Evolutionary conservation across 1,140 invertebrate genomes (phyloP), one percentile per base, ranked within the genome.

Genomic region (Heterodera schachtii): DNA sequence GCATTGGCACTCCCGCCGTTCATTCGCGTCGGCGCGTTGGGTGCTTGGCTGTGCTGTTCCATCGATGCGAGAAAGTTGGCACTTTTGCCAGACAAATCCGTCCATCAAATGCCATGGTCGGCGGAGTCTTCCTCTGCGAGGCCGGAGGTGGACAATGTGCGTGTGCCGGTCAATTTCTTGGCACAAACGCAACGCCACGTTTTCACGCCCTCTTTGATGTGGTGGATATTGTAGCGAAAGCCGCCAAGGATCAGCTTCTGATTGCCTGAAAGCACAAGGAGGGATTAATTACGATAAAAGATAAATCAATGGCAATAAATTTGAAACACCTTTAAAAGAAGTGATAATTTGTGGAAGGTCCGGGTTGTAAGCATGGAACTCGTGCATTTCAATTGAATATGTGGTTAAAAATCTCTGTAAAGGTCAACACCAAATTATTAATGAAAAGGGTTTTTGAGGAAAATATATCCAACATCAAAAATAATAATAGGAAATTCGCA

Each of bases 111-210:
- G 57, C 57, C 57, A 19, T 64, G 57, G 4, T 11, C 13, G 57
- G 57, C 57, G 57, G 57, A 11, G 57, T 64, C 57, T 19, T 64
- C 57, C 16, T 64, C 57, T 19, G 57, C 57, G 19, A 64, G 5
- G 16, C 57, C 16, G 57, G 57, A 64, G 3, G 57, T 19, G 19
- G 57, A 64, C 11, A 19, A 19, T 13, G 57, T 64, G 31, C 85
- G 21, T 19, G 78, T 73, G 60, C 81, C 80, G 44, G 86, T 86
- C 75, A 87, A 76, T 74, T 86, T 86, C 47, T 86, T 86, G 1
- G 85, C 85, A 78, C 86, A 88, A 21, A 88, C 86, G 79, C 85
- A 86, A 41, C 85, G 84, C 85, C 85, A 86, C 4, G 85, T 86
- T 71, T 88, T 85, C 4, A 85, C 85, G 64, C 85, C 85, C 3